A percentile compares a stretch with the other conserved stretches of the same genome.
phyloP scores from a whole-genome alignment of 2,888 invertebrate species.

The Enoplolaimus lenunculus region DNA sequence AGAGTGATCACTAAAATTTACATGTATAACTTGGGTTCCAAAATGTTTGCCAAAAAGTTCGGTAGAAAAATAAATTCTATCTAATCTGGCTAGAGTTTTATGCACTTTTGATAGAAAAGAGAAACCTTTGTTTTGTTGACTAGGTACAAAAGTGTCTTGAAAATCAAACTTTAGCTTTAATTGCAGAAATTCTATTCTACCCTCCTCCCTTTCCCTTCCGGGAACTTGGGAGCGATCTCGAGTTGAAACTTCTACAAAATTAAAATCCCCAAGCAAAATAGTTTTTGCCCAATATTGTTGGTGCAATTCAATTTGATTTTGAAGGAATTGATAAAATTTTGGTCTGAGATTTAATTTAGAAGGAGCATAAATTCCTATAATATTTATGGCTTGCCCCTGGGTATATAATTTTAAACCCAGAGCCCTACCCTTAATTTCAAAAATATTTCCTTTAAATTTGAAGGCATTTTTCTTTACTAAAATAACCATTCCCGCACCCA shows the following conservation, averaged over 20 bases:
- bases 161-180: neutral
- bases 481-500: neutral
- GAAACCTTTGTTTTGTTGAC: neutral
- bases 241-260: neutral
- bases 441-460: neutral
- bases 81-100: constrained; percentile 1
- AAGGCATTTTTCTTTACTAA: neutral
- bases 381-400: neutral
- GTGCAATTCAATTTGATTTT: too few relatives aligned
- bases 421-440: constrained; percentile 7
- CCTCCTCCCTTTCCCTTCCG: neutral
- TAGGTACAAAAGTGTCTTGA: neutral
- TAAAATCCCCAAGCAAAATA: too few relatives aligned
- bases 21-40: neutral
- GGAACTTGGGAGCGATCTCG: neutral
- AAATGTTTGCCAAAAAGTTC: neutral
- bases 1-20: neutral
- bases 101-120: neutral
- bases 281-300: too few relatives aligned
- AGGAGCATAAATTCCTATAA: neutral
- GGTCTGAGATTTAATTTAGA: too few relatives aligned
- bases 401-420: neutral
- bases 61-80: constrained; percentile 3
- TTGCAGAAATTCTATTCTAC: neutral
- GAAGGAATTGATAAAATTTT: neutral